Base-by-base conservation (phyloP, 2,888 invertebrate genomes). In the Tetramorium bicarinatum region DNA sequence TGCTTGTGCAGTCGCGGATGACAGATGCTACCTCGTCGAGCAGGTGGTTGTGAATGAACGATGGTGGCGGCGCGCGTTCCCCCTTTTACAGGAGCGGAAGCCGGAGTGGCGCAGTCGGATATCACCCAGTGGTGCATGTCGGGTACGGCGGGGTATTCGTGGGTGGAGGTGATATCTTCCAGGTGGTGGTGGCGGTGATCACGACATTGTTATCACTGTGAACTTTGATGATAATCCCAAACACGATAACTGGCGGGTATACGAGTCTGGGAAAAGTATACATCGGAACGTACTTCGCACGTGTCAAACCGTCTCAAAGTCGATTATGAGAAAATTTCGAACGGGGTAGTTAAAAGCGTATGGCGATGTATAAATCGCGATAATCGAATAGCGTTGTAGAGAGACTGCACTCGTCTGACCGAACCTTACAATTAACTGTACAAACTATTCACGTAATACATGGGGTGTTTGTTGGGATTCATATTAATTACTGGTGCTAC, bases 11-110 rank as follows among this genome's bases (percentile, higher is more conserved):
- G n/a, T 72, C 25, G 76, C 82, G 21, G 82, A 84, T 67, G 72
- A 67, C n/a, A 71, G 54, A 66, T 92, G 92, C 85, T 92, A 88
- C 88, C 91, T 86, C 89, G 87, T 64, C 93, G 92, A 93, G 91
- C 93, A 93, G 92, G 93, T 92, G 91, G 89, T 94, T 92, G 91
- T 92, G 91, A 94, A 91, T 94, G 94, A 92, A 92, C 87, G 90
- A 83, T 74, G 71, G 84, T 84, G 81, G 80, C 71, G 87, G 72
- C 62, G 87, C 82, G 89, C 90, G 90, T 79, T 81, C 87, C 85
- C 87, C 90, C 91, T 91, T 91, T 91, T 90, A 88, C 90, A 87
- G 80, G 85, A 88, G 75, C 84, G 87, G 85, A 87, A 86, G 52
- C 87, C 83, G 88, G 89, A 89, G 87, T 87, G 91, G 91, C 90